phyloP scores from a whole-genome alignment of 2,113 vertebrate genomes.

The Myotis brandtii region DNA sequence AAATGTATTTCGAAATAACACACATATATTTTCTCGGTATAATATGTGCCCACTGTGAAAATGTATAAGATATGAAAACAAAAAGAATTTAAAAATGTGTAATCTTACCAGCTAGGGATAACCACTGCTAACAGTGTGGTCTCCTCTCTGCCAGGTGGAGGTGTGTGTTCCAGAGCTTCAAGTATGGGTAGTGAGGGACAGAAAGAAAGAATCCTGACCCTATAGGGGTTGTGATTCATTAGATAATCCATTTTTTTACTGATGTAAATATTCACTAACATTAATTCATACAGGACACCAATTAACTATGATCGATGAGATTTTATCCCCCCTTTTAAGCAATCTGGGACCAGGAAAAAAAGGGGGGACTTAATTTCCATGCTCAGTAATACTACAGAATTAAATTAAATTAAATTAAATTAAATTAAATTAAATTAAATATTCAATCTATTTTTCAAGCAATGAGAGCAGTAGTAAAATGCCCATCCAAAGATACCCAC shows the following conservation, averaged over 20 bases:
- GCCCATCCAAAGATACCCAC: not conserved
- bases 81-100: not conserved
- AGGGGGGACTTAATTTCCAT: conserved; percentile 33
- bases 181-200: not conserved
- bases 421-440: not conserved
- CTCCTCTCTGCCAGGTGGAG: not conserved
- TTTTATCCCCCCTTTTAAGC: not conserved
- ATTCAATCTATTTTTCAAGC: conserved; percentile 25
- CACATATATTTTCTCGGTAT: not conserved
- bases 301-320: not conserved
- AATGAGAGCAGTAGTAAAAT: not conserved
- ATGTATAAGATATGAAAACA: not conserved
- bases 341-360: not conserved
- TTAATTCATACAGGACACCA: not conserved
- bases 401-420: conserved; percentile 1
- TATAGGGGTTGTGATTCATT: not conserved
- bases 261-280: not conserved
- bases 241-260: not conserved
- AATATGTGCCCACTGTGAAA: not conserved
- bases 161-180: not conserved
- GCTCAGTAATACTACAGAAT: conserved; percentile 61
- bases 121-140: not conserved
- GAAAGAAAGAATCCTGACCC: not conserved
- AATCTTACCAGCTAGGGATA: not conserved
- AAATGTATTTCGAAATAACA: conserved; percentile 36